Evolutionary conservation across 2,888 invertebrate genomes (phyloP).

Genomic region (Cephus runcator): DNA sequence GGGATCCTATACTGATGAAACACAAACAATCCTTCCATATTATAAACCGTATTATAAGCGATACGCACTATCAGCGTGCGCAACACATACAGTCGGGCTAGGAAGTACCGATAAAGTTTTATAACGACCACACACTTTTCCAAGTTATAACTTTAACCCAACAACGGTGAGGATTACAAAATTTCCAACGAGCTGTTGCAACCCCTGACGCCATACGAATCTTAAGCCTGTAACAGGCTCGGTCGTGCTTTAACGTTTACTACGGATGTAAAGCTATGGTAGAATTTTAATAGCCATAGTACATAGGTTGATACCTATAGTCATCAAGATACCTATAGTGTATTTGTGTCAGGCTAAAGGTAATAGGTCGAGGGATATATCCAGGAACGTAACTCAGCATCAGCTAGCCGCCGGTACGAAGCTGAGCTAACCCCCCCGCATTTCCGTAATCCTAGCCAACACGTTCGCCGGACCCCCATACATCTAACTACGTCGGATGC

Average conservation of each 20-base stretch:
- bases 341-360: constrained; percentile 50
- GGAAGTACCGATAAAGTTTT: not conserved
- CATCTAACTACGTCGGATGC: constrained; percentile 32
- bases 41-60: not conserved
- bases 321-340: constrained; percentile 15
- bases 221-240: not conserved
- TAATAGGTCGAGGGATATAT: constrained; percentile 62
- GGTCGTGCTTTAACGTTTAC: not conserved
- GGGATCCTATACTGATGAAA: not conserved
- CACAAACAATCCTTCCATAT: not conserved
- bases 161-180: not conserved
- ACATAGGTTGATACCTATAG: not conserved
- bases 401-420: constrained; percentile 44
- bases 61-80: not conserved
- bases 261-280: not conserved
- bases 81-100: not conserved
- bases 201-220: not conserved
- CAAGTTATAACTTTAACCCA: not conserved
- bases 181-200: not conserved
- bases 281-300: not conserved
- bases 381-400: constrained; percentile 63
- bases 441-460: constrained; percentile 61
- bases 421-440: constrained; percentile 37
- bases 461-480: constrained; percentile 31
- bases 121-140: not conserved